phyloP scores from a whole-genome alignment of 2,797 vertebrate genomes.

The Mormyrus hasselquistii region DNA sequence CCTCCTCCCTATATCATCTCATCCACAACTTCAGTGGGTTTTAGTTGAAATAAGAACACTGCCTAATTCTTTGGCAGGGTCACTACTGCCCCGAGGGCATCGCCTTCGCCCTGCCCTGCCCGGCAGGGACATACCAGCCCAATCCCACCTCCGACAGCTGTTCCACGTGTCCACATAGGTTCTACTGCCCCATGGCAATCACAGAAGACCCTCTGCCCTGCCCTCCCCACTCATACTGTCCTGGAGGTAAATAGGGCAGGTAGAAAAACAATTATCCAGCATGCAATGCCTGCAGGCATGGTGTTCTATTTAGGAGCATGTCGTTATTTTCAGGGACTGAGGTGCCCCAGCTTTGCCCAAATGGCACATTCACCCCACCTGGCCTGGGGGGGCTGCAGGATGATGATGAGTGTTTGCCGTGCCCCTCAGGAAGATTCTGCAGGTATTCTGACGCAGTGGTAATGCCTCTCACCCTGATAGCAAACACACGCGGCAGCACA shows the following conservation, averaged over 20 bases:
- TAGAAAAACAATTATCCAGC: not conserved
- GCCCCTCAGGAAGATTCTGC: conserved; percentile 81
- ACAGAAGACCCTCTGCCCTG: conserved; percentile 66
- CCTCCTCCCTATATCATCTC: not conserved
- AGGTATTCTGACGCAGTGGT: conserved; percentile 55
- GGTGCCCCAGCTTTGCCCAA: conserved; percentile 70
- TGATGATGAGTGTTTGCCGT: conserved; percentile 72
- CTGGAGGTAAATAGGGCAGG: conserved; percentile 58
- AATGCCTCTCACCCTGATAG: not conserved
- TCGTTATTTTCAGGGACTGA: conserved; percentile 53
- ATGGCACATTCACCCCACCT: conserved; percentile 73
- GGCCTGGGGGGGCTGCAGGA: conserved; percentile 65
- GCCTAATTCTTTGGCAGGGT: conserved; percentile 55
- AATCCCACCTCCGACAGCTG: conserved; percentile 69
- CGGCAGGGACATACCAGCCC: conserved; percentile 78
- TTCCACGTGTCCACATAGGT: conserved; percentile 75
- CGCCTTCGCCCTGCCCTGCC: conserved; percentile 65
- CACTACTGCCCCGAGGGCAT: conserved; percentile 75
- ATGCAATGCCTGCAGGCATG: not conserved
- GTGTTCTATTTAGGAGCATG: not conserved
- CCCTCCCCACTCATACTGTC: conserved; percentile 79
- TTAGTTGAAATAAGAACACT: conserved; percentile 7
- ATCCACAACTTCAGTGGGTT: not conserved
- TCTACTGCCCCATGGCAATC: conserved; percentile 76
- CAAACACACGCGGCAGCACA: not conserved